Evolutionary conservation across 2,888 invertebrate species (phyloP).

Genomic region (Drosophila merina): DNA sequence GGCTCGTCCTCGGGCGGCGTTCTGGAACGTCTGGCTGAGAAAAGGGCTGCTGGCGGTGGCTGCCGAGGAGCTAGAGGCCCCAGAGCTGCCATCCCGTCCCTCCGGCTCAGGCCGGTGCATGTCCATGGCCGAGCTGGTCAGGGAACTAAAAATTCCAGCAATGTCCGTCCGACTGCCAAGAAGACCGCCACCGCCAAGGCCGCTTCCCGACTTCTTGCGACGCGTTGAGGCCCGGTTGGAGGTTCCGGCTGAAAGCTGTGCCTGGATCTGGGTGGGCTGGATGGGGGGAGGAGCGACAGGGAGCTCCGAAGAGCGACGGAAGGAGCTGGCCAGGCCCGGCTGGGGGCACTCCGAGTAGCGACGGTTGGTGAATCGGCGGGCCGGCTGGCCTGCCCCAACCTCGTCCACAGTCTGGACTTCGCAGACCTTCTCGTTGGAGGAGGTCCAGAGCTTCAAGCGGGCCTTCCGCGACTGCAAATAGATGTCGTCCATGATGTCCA

Average conservation of each 20-base stretch:
- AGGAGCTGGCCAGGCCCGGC: slow-evolving; percentile 74
- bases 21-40: slow-evolving; percentile 64
- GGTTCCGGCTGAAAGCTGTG: slow-evolving; percentile 13
- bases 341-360: slow-evolving; percentile 90
- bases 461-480: slow-evolving; percentile 91
- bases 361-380: slow-evolving; percentile 86
- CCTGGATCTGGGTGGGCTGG: slow-evolving; percentile 11
- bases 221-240: slow-evolving; percentile 74
- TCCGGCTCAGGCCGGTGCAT: slow-evolving; percentile 83
- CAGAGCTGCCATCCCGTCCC: slow-evolving; percentile 46
- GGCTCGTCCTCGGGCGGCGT: slow-evolving; percentile 68
- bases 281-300: slow-evolving; percentile 66
- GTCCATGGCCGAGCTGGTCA: slow-evolving; percentile 92
- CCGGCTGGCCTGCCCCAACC: slow-evolving; percentile 85
- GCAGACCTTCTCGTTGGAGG: slow-evolving; percentile 91
- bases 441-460: slow-evolving; percentile 93
- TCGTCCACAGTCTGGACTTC: slow-evolving; percentile 93
- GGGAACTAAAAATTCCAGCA: slow-evolving; percentile 88
- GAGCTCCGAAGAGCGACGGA: slow-evolving; percentile 89
- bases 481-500: slow-evolving; percentile 95
- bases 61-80: slow-evolving; percentile 59
- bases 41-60: slow-evolving; percentile 58
- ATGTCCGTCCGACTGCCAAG: slow-evolving; percentile 93
- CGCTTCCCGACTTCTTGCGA: slow-evolving; percentile 78
- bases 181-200: slow-evolving; percentile 85